Base-by-base conservation (phyloP, 2,797 vertebrate species). In the Microhierax caerulescens region DNA sequence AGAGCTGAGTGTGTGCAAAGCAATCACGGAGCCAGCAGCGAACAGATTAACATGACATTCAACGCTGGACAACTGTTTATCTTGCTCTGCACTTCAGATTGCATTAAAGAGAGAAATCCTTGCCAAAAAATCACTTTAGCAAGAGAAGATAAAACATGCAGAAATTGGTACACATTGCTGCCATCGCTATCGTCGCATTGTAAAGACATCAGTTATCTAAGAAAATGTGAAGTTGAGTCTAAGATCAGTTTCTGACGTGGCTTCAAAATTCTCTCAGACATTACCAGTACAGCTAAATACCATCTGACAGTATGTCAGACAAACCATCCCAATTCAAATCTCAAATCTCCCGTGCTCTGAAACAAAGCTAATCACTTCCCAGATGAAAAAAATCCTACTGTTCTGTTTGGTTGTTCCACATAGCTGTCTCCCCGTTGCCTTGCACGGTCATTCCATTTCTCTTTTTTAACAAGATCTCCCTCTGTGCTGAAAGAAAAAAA, bases 1-100 rank as follows among this genome's bases (percentile, higher is more conserved):
- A 63, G 39, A 70, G 48, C 24, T 39, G 43, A 51, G n/a, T 5
- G 57, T 0, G 13, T 13, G 23, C 20, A 70, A 41, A 73, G 61
- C 32, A 68, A 23, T 5, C 2, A 5, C 63, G 68, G 85, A 69
- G 45, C 36, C 60, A 90, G 28, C n/a, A 53, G 43, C 47, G 84
- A 25, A 3, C 50, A 69, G 30, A 64, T 17, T 15, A 85, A 77
- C 0, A 0, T 2, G 30, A 23, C 36, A 5, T 23, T 48, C 19
- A 34, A 0, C 0, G 0, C 65, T 8, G 24, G 63, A 15, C 30
- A 72, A 34, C 45, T 70, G n/a, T 45, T 50, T 27, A 45, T 22
- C 64, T 59, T 32, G 4, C 32, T 28, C 53, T 67, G 48, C 39
- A 22, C 68, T 24, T 11, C 0, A 0, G 41, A 48, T 1, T 32